Base-by-base conservation (phyloP, 1,140 invertebrate species). In the Bombus ignitus region DNA sequence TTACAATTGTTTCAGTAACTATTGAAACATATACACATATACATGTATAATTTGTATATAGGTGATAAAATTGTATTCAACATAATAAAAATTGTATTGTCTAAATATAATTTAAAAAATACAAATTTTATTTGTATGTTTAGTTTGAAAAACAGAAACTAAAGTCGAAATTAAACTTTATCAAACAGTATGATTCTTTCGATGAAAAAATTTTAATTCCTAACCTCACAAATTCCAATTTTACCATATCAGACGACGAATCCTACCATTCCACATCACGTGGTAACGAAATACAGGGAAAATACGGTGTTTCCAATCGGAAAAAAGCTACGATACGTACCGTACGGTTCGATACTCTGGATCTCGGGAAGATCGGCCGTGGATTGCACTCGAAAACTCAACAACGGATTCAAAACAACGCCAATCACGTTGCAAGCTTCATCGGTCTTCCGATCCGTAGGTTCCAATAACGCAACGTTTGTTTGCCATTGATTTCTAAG, bases 321-420 rank as follows among this genome's bases (percentile, higher is more conserved):
- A 18, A 65, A 65, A 72, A 65, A 77, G 1, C 28, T 42, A 28
- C 15, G n/a, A 59, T n/a, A 25, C 25, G 53, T 62, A 35, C 18
- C 10, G 44, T 75, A 13, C 25, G 15, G 3, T n/a, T 62, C 53
- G 75, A 62, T 77, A 77, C 57, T 12, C 9, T 32, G 25, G 13
- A 42, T 77, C 37, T 39, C 5, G 2, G 74, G 8, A 28, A 37
- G 25, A 37, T 76, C 25, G 15, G 37, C 15, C 6, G 9, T 13
- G 10, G 22, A 65, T 65, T 62, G 15, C 15, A 77, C 75, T 77
- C 35, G 57, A 65, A 25, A 39, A 28, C 37, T 77, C 57, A 42
- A 77, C 57, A 42, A 32, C 44, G 5, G 66, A 71, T 81, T 81
- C 28, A 15, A 81, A 66, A 42, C 70, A 82, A 62, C 39, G n/a